Percentiles rank a stretch among this genome's conserved stretches.
phyloP scores from a whole-genome alignment of 2,113 vertebrate genomes.

The Bettongia penicillata region DNA sequence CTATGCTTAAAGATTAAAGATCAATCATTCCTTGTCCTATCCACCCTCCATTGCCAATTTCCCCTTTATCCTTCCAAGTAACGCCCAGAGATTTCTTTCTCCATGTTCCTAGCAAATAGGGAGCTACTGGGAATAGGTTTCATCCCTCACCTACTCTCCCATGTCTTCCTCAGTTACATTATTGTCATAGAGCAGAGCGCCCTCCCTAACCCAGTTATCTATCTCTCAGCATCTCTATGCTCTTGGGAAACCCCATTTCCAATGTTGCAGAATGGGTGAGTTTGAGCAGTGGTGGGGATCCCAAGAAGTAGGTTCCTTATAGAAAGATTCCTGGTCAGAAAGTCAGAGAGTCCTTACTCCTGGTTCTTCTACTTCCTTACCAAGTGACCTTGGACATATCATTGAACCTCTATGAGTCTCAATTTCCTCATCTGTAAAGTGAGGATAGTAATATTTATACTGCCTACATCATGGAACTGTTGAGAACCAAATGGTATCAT shows the following conservation, averaged over 20 bases:
- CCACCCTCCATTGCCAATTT: neutral
- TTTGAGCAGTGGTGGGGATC: neutral
- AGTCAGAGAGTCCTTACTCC: neutral
- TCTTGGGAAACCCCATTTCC: neutral
- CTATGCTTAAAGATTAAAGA: neutral
- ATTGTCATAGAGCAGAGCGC: neutral
- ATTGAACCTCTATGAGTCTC: too few species aligned
- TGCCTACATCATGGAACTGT: neutral
- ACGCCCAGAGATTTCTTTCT: neutral
- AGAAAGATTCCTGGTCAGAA: neutral
- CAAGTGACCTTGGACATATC: too few species aligned
- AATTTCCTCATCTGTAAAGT: too few species aligned
- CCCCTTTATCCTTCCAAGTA: neutral
- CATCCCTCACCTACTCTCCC: neutral
- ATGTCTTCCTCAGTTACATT: neutral
- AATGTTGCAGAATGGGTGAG: neutral
- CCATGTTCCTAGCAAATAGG: neutral
- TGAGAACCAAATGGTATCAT: neutral
- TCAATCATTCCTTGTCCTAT: neutral
- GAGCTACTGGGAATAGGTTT: neutral
- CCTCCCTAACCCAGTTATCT: neutral
- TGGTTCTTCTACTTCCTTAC: too few species aligned
- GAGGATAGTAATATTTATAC: neutral
- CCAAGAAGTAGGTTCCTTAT: neutral
- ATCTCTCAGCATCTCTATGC: neutral